Evolutionary conservation across 1,140 invertebrate species (phyloP), one percentile per base, ranked within the genome.

Genomic region (Dreissena polymorpha): DNA sequence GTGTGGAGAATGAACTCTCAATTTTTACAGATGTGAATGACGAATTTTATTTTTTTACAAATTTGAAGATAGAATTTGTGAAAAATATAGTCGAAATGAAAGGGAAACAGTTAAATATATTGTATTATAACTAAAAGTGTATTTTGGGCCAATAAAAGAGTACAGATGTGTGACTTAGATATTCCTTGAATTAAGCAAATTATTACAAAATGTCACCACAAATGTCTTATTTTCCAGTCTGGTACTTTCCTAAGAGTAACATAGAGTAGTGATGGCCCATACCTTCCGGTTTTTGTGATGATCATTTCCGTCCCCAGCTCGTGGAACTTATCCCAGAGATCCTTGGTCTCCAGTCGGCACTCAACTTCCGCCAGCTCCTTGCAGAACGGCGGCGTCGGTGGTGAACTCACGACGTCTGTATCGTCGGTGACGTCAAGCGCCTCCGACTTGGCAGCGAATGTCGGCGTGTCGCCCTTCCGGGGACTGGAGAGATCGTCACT

Each of bases 301-400:
- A 99, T 99, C 99, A 99, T 99, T 85, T 99, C 99, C 78, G 98
- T 99, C 89, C 98, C 98, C 72, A 99, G 95, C 92, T 99, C 98
- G 94, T 99, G 97, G 93, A 99, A 99, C 94, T 99, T 98, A 94
- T 99, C 97, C 99, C 99, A 99, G 83, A 99, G 95, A 90, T 99
- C 98, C 77, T 92, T 92, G 0, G 92, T 93, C 86, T 93, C 92
- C 77, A 93, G 88, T 23, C 89, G 86, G 81, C 92, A 93, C n/a
- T 90, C 85, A 13, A 92, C 86, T 51, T 83, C 85, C 7, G 87
- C 88, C 57, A 92, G 67, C 67, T 91, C 88, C 53, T 88, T 85
- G 83, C 88, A 88, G 21, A 87, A 86, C 10, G 81, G 39, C 10
- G 87, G 87, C 23, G 87, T 84, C 18, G 86, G 77, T 0, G 87